Evolutionary conservation across 2,888 invertebrate genomes (phyloP).

Genomic region (Cantharis rufa): DNA sequence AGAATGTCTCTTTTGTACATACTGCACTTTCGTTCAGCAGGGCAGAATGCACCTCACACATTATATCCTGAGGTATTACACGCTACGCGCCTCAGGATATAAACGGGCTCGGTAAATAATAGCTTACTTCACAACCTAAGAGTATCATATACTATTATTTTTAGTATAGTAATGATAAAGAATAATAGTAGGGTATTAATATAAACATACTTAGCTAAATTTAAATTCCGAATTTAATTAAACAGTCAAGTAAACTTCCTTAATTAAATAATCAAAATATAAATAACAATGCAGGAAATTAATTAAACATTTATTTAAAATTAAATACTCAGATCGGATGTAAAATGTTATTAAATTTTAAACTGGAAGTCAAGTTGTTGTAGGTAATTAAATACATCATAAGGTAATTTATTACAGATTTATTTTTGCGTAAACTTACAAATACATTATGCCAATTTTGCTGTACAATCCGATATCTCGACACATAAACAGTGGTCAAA

Average conservation of each 20-base stretch:
- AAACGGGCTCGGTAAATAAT: too few relatives aligned
- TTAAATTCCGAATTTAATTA: neutral
- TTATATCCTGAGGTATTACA: too few relatives aligned
- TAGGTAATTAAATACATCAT: neutral
- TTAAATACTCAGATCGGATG: neutral
- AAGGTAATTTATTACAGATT: neutral
- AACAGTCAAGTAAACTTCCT: neutral
- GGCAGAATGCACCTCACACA: too few relatives aligned
- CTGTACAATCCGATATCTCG: neutral
- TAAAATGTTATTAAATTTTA: neutral
- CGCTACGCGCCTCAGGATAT: too few relatives aligned
- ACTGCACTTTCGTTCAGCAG: too few relatives aligned
- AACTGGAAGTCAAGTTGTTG: neutral
- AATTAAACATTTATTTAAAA: neutral
- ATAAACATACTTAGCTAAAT: neutral
- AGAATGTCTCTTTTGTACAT: too few relatives aligned
- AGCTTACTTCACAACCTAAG: too few relatives aligned
- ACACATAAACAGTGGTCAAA: slow-evolving; percentile 11
- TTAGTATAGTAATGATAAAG: neutral
- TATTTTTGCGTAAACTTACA: neutral
- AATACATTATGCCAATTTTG: neutral
- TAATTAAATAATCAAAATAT: neutral
- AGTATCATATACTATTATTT: too few relatives aligned
- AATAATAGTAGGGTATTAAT: neutral
- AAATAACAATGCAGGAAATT: neutral